These are phyloP conservation scores for Herpailurus yagouaroundi DNA, from an alignment of 2,113 vertebrate genomes.

Conservation along the genomic window DNA sequence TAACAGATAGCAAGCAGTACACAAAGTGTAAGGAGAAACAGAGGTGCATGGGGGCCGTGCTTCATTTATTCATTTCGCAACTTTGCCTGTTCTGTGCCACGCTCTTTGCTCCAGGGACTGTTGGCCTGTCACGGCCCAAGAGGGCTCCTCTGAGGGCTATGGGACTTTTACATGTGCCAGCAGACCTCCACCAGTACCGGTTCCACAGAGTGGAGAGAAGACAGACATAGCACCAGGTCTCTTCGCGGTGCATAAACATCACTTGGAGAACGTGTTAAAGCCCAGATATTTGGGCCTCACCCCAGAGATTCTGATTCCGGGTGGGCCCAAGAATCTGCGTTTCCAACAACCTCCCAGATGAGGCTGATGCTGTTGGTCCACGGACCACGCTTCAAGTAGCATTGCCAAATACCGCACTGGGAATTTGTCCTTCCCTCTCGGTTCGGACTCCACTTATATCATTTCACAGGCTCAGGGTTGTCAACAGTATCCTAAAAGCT, in stretches of 20 bases:
- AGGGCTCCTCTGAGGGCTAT: neutral
- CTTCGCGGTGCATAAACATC: neutral
- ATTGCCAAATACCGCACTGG: neutral
- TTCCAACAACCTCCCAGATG: neutral
- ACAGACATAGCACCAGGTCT: neutral
- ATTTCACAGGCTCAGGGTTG: neutral
- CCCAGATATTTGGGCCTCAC: neutral
- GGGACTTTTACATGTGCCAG: neutral
- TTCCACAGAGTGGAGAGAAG: neutral
- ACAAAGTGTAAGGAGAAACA: neutral
- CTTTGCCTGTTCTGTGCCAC: neutral
- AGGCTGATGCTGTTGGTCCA: neutral
- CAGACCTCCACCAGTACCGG: neutral
- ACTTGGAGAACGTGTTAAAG: neutral
- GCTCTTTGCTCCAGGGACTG: neutral
- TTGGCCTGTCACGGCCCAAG: fast-evolving
- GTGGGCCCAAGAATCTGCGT: neutral
- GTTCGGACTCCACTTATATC: neutral
- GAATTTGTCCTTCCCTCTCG: neutral
- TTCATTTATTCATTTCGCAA: neutral
- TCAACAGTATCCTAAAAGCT: neutral
- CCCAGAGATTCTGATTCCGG: neutral
- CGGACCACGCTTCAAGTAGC: neutral
- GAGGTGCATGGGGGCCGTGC: fast-evolving
- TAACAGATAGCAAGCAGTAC: neutral